Base-by-base conservation (phyloP, 2,113 vertebrate species). In the Gila orcuttii region DNA sequence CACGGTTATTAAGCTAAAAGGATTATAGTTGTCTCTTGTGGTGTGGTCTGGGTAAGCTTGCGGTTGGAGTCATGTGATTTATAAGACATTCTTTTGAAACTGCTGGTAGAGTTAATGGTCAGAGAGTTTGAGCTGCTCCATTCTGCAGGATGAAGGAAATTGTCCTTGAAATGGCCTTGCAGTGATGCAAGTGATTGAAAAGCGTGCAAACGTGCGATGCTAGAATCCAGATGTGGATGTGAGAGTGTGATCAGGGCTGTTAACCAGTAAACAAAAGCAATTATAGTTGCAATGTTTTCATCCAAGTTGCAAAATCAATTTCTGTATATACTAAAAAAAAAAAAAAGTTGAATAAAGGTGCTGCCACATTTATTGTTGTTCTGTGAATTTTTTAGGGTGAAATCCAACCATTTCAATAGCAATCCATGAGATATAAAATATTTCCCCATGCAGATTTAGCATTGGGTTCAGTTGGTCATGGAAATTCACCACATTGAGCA, bases 1-100 rank as follows among this genome's bases (percentile, higher is more conserved):
- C 68, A 86, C 62, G 79, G 62, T 75, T 82, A 83, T 83, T 73
- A 73, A 73, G 68, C 50, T 73, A 83, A 83, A 83, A 83, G 81
- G 50, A 83, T 83, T 83, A 73, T 83, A 73, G 71, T 73, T 83
- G 64, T 83, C 81, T 83, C 45, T 57, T 42, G 77, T 73, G 47
- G 68, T 83, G 68, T 73, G 81, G 68, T 83, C 68, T 83, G 47
- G 19, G 31, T 39, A 33, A 52, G 80, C 45, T 82, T 36, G 64
- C 3, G 21, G 21, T 59, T 83, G 2, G 31, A 42, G 68, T 21
- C 81, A n/a, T 39, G 11, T 71, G 81, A 83, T 73, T 55, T 55
- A 39, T 71, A 31, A 82, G 28, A 68, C 11, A 5, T 19, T 36
- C 17, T 62, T 10, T 71, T 15, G 11, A 47, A 83, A 57, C 45